A percentile compares a stretch with the other conserved stretches of the same genome.
Evolutionary conservation across 2,113 vertebrate genomes (phyloP).

Genomic region (Nannobrachium achirus): DNA sequence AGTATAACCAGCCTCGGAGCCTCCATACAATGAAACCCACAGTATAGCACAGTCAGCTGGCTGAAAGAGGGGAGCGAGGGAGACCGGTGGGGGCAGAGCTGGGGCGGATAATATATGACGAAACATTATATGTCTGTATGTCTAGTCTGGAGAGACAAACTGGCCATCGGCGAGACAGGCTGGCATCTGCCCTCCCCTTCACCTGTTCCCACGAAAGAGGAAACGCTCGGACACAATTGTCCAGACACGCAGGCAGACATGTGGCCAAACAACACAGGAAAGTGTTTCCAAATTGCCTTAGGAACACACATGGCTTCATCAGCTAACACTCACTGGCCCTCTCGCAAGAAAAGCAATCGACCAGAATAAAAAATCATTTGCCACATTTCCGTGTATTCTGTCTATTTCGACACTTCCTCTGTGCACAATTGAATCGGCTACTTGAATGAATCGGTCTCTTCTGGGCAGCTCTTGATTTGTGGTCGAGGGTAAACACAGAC

Average conservation of each 20-base stretch:
- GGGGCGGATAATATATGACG: slow-evolving; percentile 44
- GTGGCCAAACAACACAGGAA: neutral
- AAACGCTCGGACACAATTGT: too few relatives aligned
- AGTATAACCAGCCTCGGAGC: slow-evolving; percentile 26
- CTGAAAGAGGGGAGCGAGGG: slow-evolving; percentile 15
- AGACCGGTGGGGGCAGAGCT: neutral
- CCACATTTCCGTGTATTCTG: neutral
- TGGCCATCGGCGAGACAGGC: slow-evolving; percentile 45
- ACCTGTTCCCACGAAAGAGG: slow-evolving; percentile 51
- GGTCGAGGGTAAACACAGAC: slow-evolving; percentile 23
- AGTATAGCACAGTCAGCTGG: slow-evolving; percentile 47
- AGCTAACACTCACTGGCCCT: neutral
- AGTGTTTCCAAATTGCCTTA: neutral
- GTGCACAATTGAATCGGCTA: neutral
- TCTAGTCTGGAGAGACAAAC: slow-evolving; percentile 50
- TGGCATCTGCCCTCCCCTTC: slow-evolving; percentile 42
- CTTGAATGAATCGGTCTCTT: slow-evolving; percentile 6
- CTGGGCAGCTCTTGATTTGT: slow-evolving; percentile 1
- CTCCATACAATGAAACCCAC: slow-evolving; percentile 42
- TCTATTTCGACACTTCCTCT: neutral
- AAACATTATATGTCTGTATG: slow-evolving; percentile 61
- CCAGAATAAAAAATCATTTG: neutral
- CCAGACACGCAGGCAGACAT: neutral
- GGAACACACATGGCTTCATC: too few relatives aligned
- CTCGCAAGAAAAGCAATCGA: neutral